phyloP scores from a whole-genome alignment of 2,113 vertebrate species.

The Gyps fulvus region DNA sequence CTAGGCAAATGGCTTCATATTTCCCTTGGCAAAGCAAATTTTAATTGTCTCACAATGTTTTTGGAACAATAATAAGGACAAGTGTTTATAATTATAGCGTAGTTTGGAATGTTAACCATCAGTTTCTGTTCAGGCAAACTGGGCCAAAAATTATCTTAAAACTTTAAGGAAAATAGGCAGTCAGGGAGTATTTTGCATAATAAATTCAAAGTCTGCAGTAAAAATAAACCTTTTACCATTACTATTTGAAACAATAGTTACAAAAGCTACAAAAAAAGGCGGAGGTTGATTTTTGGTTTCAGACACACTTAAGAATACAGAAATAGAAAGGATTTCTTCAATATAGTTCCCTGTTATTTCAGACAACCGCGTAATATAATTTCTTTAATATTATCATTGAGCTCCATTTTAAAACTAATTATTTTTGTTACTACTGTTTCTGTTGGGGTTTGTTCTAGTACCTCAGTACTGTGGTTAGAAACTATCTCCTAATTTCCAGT shows the following conservation, averaged over 20 bases:
- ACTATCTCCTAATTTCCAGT: not conserved
- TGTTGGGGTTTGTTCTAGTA: not conserved
- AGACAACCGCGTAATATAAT: not conserved
- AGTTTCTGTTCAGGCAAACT: slow-evolving; percentile 5
- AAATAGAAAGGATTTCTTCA: not conserved
- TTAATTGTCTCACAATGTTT: slow-evolving; percentile 31
- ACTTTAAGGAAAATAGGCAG: not conserved
- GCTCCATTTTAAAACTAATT: not conserved
- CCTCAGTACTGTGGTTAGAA: not conserved
- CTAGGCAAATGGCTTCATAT: not conserved
- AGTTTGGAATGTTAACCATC: slow-evolving; percentile 22
- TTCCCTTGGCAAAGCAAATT: slow-evolving; percentile 40
- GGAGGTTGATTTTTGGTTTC: not conserved
- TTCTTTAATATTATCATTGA: not conserved
- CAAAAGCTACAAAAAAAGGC: not conserved
- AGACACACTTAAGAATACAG: not conserved
- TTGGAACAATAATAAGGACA: slow-evolving; percentile 14
- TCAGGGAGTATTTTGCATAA: slow-evolving; percentile 4
- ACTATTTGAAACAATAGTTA: not conserved
- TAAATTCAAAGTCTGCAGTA: not conserved
- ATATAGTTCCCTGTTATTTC: not conserved
- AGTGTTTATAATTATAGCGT: slow-evolving; percentile 34
- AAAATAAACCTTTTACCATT: not conserved
- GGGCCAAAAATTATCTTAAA: slow-evolving; percentile 14
- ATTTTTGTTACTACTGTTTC: not conserved